These are phyloP conservation scores for Ophiothrix spiculata DNA, from an alignment of 35 echinoderm and acorn worm species.

Conservation along the genomic window DNA sequence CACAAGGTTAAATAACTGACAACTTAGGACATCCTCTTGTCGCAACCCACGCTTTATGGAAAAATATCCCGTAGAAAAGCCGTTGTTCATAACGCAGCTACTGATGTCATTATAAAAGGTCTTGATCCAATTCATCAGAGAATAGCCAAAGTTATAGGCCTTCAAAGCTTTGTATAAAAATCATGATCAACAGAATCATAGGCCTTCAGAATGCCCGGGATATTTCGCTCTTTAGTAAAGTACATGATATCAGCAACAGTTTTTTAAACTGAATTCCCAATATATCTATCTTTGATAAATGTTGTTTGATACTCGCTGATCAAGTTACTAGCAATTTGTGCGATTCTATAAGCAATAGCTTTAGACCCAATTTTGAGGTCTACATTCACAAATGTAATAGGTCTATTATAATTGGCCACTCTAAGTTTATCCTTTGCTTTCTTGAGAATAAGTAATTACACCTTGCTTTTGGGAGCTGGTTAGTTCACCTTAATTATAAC, in stretches of 20 bases:
- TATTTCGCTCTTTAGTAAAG: neutral
- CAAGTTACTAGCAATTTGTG: neutral
- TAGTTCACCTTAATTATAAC: slow-evolving; percentile 11
- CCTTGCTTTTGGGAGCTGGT: slow-evolving; percentile 22
- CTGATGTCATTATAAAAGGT: neutral
- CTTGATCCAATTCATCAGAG: neutral
- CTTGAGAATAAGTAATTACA: slow-evolving; percentile 9
- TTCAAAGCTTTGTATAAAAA: neutral
- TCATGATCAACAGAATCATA: neutral
- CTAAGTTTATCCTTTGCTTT: neutral
- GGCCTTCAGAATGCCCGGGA: neutral
- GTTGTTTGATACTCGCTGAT: neutral
- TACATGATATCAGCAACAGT: neutral
- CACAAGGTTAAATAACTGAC: neutral
- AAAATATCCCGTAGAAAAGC: neutral
- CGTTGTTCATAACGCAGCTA: neutral
- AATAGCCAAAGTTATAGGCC: neutral
- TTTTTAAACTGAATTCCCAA: neutral
- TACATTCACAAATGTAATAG: slow-evolving; percentile 11
- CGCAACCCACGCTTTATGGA: neutral
- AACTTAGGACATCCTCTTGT: neutral
- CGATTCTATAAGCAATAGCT: neutral
- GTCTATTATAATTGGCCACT: neutral
- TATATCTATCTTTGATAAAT: neutral
- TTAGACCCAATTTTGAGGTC: neutral